Conservation (phyloP, 2,797 vertebrate genomes). For the Percopsis omiscomaycus region DNA sequence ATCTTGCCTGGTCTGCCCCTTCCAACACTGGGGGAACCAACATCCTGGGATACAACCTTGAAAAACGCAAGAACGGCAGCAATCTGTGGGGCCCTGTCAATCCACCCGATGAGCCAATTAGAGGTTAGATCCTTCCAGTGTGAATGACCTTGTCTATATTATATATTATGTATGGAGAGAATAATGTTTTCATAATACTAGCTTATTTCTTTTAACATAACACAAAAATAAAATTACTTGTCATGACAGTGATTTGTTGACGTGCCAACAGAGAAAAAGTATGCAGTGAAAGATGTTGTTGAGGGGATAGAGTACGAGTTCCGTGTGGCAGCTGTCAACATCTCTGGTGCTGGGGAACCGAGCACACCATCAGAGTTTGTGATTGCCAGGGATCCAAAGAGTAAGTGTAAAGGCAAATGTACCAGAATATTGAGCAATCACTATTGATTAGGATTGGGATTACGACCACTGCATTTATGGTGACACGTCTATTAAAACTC, state of each 20-base stretch:
- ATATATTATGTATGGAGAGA: background rate
- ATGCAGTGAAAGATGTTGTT: slow-evolving; percentile 76
- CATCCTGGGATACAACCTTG: slow-evolving; percentile 82
- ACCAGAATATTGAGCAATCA: background rate
- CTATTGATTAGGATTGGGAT: background rate
- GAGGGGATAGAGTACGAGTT: slow-evolving; percentile 88
- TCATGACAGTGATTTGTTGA: background rate
- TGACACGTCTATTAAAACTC: too few relatives aligned
- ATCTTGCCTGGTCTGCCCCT: slow-evolving; percentile 81
- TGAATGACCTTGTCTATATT: background rate
- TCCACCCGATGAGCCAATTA: slow-evolving; percentile 64
- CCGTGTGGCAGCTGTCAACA: slow-evolving; percentile 83
- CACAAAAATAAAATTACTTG: background rate
- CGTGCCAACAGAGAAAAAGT: slow-evolving; percentile 69
- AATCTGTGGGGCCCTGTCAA: slow-evolving; percentile 80
- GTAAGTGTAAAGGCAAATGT: slow-evolving; percentile 68
- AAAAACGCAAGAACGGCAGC: slow-evolving; percentile 87
- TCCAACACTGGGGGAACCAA: slow-evolving; percentile 76
- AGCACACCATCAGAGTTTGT: slow-evolving; percentile 81
- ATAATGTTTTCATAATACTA: background rate
- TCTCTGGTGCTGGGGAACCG: slow-evolving; percentile 82
- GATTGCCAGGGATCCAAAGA: slow-evolving; percentile 79
- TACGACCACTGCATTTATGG: background rate
- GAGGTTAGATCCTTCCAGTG: slow-evolving; percentile 61
- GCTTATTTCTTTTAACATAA: too few relatives aligned